Percentiles rank a stretch among this genome's conserved stretches.
Conservation (phyloP, 2,797 vertebrate genomes). For the Argentina silus region DNA sequence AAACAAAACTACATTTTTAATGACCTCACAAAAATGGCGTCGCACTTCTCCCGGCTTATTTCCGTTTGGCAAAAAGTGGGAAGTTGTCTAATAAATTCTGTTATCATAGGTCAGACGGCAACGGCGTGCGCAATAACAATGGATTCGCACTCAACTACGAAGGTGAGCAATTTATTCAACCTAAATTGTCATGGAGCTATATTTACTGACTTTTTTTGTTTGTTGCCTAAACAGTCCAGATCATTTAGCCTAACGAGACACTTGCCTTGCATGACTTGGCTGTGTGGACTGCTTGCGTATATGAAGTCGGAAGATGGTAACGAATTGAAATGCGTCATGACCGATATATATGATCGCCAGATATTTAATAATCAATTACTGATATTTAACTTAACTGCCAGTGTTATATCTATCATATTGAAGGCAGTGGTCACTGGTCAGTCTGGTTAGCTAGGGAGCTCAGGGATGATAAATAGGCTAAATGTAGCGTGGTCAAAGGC, state of each 20-base stretch:
- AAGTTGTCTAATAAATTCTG: slow-evolving; percentile 48
- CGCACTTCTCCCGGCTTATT: neutral
- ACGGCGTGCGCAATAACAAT: slow-evolving; percentile 31
- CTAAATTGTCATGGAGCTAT: neutral
- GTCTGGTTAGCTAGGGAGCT: too few species aligned
- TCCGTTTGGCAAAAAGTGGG: slow-evolving; percentile 61
- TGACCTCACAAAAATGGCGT: slow-evolving; percentile 69
- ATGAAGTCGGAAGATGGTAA: too few species aligned
- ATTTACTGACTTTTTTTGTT: neutral
- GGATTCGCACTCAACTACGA: slow-evolving; percentile 55
- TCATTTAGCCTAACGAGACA: neutral
- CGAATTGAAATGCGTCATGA: too few species aligned
- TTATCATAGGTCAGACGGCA: slow-evolving; percentile 25
- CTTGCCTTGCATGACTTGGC: neutral
- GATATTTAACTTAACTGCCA: too few species aligned
- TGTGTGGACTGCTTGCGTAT: neutral
- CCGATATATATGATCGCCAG: too few species aligned
- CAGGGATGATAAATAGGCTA: too few species aligned
- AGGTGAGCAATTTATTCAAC: slow-evolving; percentile 40
- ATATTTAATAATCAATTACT: too few species aligned
- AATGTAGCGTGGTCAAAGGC: too few species aligned
- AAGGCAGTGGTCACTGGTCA: too few species aligned
- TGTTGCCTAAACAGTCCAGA: neutral
- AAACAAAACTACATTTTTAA: neutral
- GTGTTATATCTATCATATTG: too few species aligned